These are phyloP conservation scores for Antheraea assamensis DNA, from an alignment of 2,888 invertebrate genomes.

Conservation along the genomic window DNA sequence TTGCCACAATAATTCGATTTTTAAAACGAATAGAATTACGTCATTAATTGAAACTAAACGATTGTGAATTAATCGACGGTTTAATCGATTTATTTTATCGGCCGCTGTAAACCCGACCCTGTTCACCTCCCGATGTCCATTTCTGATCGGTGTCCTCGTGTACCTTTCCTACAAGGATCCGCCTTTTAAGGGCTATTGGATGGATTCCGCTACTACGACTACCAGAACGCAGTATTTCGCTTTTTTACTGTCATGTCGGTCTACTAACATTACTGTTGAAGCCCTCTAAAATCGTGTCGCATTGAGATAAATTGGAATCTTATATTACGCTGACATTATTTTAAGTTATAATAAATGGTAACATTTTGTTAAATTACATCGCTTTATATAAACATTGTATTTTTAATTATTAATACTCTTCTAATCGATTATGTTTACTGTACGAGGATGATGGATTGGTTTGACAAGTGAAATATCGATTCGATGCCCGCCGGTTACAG, in stretches of 20 bases:
- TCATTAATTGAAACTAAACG: not conserved
- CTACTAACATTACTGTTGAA: not conserved
- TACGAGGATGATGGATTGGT: no score
- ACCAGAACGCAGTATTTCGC: conserved; percentile 7
- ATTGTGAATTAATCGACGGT: conserved; percentile 8
- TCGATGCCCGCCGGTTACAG: no score
- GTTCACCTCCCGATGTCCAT: conserved; percentile 17
- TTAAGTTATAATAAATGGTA: no score
- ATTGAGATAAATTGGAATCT: not conserved
- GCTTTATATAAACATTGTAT: no score
- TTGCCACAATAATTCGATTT: not conserved
- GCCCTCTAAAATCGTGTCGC: not conserved
- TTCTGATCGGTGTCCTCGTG: conserved; percentile 12
- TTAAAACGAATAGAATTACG: not conserved
- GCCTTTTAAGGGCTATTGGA: conserved; percentile 15
- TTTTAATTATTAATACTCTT: no score
- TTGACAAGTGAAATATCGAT: no score
- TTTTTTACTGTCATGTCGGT: conserved; percentile 14
- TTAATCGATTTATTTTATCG: conserved; percentile 16
- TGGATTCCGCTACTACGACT: conserved; percentile 2
- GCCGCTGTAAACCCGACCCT: conserved; percentile 15
- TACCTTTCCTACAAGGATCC: conserved; percentile 14
- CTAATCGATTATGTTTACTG: no score
- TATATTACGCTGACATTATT: not conserved
- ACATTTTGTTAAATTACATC: no score